Base-by-base conservation (phyloP, 2,113 vertebrate genomes). In the Drymodes brunneopygia region DNA sequence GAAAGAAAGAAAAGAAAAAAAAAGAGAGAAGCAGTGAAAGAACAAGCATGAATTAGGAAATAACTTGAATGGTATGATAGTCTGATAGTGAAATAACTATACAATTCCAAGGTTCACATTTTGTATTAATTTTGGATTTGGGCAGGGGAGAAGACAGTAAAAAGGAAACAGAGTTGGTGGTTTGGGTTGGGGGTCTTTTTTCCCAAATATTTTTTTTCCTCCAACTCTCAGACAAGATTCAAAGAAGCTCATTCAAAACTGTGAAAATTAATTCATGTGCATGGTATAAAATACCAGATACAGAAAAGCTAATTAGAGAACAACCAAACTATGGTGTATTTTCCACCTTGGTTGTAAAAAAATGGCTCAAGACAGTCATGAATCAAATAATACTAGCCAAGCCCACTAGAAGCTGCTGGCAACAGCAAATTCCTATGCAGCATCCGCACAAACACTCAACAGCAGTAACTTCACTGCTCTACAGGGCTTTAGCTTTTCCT, bases 1-100 rank as follows among this genome's bases (percentile, higher is more conserved):
- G 42, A 13, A 13, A 1, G 1, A 3, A 19, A 73, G n/a, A 50
- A n/a, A n/a, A 69, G 28, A 11, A 2, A 7, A 12, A 67, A 16
- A 22, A 22, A 2, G 5, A n/a, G 2, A 56, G 1, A 65, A 86
- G 25, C 15, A 88, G 22, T 74, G 62, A 20, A 80, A 88, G 54
- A 82, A 45, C 6, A 71, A 71, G 19, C 38, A 62, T 4, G 3
- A 66, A 69, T 75, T 81, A 75, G 19, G 22, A 88, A 88, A 61
- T 40, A 61, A 64, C 18, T 71, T 72, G 10, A 81, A 50, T 21
- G 4, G 48, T 56, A 58, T 2, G 1, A 25, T 3, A 67, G 27
- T 14, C 27, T 81, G 60, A 66, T 29, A 67, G 15, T 25, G 31
- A 67, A 89, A 67, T 48, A 64, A n/a, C 9, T 16, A n/a, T 4